Evolutionary conservation across 2,888 invertebrate genomes (phyloP).

Genomic region (Tetranychus piercei): DNA sequence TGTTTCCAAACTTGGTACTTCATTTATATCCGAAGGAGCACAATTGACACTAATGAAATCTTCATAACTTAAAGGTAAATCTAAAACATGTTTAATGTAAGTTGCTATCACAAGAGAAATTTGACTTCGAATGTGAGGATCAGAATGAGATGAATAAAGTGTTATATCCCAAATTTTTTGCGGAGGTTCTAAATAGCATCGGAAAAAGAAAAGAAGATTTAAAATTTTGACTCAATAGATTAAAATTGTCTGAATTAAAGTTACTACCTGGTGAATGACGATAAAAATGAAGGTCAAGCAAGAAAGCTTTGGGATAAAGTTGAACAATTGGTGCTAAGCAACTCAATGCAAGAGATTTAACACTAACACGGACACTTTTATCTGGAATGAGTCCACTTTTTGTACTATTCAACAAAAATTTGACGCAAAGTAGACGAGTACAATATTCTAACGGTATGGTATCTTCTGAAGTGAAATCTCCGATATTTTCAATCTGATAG

Average conservation of each 20-base stretch:
- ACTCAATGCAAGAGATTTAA: conserved; percentile 64
- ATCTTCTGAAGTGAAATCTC: conserved; percentile 14
- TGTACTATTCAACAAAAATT: conserved; percentile 50
- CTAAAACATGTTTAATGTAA: conserved; percentile 42
- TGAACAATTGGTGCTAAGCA: conserved; percentile 57
- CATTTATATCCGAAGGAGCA: conserved; percentile 18
- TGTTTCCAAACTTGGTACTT: conserved; percentile 27
- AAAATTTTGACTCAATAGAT: too few species aligned
- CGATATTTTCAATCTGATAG: neutral
- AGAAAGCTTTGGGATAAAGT: conserved; percentile 52
- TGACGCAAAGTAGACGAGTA: conserved; percentile 48
- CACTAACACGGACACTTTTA: conserved; percentile 60
- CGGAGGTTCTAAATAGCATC: conserved; percentile 24
- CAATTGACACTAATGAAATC: conserved; percentile 19
- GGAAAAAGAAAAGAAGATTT: conserved; percentile 11
- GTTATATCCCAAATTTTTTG: conserved; percentile 53
- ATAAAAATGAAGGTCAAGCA: conserved; percentile 38
- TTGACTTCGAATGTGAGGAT: conserved; percentile 62
- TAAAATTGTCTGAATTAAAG: too few species aligned
- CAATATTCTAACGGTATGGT: conserved; percentile 47
- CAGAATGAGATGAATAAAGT: conserved; percentile 49
- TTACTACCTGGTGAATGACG: conserved; percentile 23
- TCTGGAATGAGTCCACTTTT: conserved; percentile 46
- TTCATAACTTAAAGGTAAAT: conserved; percentile 16
- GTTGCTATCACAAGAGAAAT: conserved; percentile 48